Conservation (phyloP, 53 echinoderm and acorn worm genomes). For the Luidia sarsii region DNA sequence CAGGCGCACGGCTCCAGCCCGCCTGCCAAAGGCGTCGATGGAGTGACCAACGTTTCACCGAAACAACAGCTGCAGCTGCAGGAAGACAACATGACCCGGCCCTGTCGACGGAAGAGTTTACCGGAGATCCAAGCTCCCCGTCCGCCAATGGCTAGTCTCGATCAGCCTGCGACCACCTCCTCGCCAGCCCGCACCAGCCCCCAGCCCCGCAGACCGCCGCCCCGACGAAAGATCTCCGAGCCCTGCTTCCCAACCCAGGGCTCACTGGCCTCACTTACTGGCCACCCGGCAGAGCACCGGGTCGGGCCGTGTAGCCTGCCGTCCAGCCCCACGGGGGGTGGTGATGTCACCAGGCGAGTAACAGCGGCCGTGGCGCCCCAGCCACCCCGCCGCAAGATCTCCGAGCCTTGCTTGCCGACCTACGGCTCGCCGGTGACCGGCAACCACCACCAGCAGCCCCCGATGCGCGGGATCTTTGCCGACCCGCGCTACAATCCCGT, state of each 20-base stretch:
- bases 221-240: constrained; percentile 39
- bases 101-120: constrained; percentile 19
- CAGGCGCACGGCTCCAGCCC: too few species aligned
- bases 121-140: constrained; percentile 6
- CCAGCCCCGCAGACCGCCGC: background rate
- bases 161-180: background rate
- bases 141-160: background rate
- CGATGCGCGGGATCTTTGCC: too few species aligned
- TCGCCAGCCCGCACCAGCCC: background rate
- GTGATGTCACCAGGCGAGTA: too few species aligned
- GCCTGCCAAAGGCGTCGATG: too few species aligned
- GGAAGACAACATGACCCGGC: background rate
- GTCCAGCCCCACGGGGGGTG: too few species aligned
- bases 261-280: background rate
- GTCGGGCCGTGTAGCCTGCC: too few species aligned
- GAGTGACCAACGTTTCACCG: background rate
- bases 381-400: constrained; percentile 30
- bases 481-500: background rate
- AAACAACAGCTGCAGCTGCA: background rate
- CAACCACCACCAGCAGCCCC: too few species aligned
- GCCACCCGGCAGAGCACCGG: too few species aligned
- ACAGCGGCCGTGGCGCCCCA: background rate
- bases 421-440: background rate
- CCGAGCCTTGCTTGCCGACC: constrained; percentile 20
- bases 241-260: background rate